Percentiles rank a stretch among this genome's conserved stretches.
Evolutionary conservation across 2,113 vertebrate species (phyloP).

Genomic region (Xenopus laevis): DNA sequence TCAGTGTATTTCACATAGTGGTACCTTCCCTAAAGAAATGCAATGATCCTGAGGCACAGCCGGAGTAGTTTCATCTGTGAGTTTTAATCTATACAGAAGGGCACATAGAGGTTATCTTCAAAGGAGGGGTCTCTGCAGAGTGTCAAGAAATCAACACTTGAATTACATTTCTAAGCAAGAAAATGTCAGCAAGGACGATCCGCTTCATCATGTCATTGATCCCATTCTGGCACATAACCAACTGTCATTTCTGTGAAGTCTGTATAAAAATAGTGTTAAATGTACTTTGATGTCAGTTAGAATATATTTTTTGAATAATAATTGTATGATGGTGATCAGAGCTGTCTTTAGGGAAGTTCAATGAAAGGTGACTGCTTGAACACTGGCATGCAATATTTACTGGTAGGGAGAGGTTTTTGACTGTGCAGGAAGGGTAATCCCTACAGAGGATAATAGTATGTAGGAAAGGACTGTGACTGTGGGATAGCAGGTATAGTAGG

Average conservation of each 20-base stretch:
- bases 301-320: too few species aligned
- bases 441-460: too few species aligned
- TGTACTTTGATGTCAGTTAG: not conserved
- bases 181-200: constrained; percentile 20
- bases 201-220: constrained; percentile 36
- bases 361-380: too few species aligned
- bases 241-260: constrained; percentile 16
- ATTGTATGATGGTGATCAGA: too few species aligned
- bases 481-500: too few species aligned
- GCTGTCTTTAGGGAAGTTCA: too few species aligned
- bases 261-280: constrained; percentile 15
- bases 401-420: too few species aligned
- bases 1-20: not conserved
- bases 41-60: not conserved
- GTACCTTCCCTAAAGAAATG: not conserved
- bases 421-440: too few species aligned
- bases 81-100: constrained; percentile 39
- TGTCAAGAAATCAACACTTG: constrained; percentile 46
- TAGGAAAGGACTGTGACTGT: too few species aligned
- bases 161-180: constrained; percentile 37
- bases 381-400: too few species aligned
- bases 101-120: constrained; percentile 35
- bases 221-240: constrained; percentile 6
- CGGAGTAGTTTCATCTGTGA: constrained; percentile 15
- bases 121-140: constrained; percentile 19